A percentile compares a stretch with the other conserved stretches of the same genome.
These are phyloP conservation scores for Balaeniceps rex DNA, from an alignment of 2,113 vertebrate genomes.

Conservation along the genomic window DNA sequence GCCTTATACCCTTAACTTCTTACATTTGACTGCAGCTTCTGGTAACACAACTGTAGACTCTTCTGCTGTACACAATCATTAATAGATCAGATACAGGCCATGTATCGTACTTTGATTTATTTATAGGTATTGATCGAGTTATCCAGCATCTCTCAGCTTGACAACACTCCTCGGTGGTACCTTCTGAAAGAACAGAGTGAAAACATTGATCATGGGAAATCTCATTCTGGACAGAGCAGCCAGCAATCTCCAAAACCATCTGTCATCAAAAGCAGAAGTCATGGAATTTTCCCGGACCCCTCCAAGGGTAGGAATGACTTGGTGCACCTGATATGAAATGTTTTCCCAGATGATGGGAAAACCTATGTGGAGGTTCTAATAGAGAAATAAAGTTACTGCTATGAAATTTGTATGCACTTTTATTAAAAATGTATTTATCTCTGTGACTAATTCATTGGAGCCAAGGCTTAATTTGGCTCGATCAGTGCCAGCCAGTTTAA, in stretches of 20 bases:
- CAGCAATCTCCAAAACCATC: conserved; percentile 91
- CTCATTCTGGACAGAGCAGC: conserved; percentile 81
- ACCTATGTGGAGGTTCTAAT: neutral
- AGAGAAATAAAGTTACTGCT: neutral
- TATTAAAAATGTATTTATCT: neutral
- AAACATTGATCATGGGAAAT: conserved; percentile 87
- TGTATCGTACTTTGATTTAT: neutral
- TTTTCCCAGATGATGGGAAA: neutral
- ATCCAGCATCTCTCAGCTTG: conserved; percentile 87
- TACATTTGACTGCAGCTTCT: neutral
- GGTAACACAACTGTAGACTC: neutral
- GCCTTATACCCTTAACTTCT: neutral
- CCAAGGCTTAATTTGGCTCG: neutral
- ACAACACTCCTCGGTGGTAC: conserved; percentile 95
- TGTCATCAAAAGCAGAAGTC: conserved; percentile 98
- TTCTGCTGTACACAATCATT: neutral
- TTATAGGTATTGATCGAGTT: conserved; percentile 93
- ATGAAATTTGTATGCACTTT: neutral
- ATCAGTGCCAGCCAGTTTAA: neutral
- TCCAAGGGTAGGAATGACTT: conserved; percentile 86
- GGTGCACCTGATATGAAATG: conserved; percentile 6
- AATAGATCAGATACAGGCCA: neutral
- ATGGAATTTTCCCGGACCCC: conserved; percentile 97
- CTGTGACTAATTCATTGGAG: neutral
- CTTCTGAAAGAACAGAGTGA: conserved; percentile 93